Percentiles rank a stretch among this genome's conserved stretches.
These are phyloP conservation scores for Dascyllus trimaculatus DNA, from an alignment of 2,113 vertebrate genomes.

Conservation along the genomic window DNA sequence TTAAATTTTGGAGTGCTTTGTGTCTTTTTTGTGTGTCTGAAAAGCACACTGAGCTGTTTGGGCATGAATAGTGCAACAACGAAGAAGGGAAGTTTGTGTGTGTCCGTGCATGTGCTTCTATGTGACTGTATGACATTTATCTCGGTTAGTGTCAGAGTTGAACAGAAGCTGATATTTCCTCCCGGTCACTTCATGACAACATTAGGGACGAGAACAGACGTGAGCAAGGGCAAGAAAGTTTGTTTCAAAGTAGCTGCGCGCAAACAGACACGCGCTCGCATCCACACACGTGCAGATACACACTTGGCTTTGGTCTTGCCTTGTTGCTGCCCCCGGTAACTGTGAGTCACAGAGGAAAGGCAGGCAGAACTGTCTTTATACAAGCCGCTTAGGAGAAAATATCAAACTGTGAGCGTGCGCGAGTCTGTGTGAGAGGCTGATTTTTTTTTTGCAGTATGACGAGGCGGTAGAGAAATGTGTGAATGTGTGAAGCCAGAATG, in stretches of 20 bases:
- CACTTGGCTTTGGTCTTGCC: conserved; percentile 26
- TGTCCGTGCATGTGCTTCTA: neutral
- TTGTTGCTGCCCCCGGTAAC: conserved; percentile 22
- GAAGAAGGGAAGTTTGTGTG: neutral
- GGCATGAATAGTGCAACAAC: neutral
- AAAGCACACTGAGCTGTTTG: neutral
- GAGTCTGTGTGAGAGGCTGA: conserved; percentile 1
- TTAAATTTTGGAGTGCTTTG: neutral
- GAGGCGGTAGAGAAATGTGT: conserved; percentile 32
- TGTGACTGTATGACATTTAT: conserved; percentile 44
- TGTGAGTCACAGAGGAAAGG: conserved; percentile 60
- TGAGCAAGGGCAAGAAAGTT: conserved; percentile 37
- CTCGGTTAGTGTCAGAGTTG: conserved; percentile 44
- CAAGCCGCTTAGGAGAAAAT: conserved; percentile 50
- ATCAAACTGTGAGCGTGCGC: conserved; percentile 36
- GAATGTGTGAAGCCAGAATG: conserved; percentile 35
- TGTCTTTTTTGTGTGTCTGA: too few relatives aligned
- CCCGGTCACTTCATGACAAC: conserved; percentile 38
- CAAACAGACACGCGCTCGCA: conserved; percentile 16
- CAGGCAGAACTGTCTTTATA: conserved; percentile 52
- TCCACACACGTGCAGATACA: conserved; percentile 17
- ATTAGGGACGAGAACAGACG: conserved; percentile 30
- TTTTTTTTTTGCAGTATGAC: conserved; percentile 9
- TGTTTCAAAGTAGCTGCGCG: conserved; percentile 29
- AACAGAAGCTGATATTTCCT: conserved; percentile 55